phyloP scores from a whole-genome alignment of 2,113 vertebrate species.

The Dicerorhinus sumatrensis region DNA sequence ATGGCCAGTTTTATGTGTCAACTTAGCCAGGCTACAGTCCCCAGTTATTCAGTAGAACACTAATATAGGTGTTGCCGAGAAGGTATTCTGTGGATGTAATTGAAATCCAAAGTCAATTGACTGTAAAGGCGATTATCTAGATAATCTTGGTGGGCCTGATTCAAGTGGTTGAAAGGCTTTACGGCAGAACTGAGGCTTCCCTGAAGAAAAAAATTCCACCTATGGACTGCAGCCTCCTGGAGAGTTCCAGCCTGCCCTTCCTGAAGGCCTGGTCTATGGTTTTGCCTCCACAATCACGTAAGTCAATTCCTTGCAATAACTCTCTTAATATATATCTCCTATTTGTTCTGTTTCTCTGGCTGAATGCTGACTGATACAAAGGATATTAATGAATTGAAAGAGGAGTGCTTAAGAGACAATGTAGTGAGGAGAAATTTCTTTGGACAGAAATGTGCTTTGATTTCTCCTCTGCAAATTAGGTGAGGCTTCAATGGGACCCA shows the following conservation, averaged over 20 bases:
- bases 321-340: neutral
- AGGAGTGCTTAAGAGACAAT: neutral
- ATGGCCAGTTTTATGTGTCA: neutral
- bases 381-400: neutral
- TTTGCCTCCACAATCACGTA: neutral
- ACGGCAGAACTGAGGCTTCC: neutral
- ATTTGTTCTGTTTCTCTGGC: neutral
- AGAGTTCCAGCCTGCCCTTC: neutral
- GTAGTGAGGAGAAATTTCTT: neutral
- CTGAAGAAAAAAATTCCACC: neutral
- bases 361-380: neutral
- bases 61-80: neutral
- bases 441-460: neutral
- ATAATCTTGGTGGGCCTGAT: neutral
- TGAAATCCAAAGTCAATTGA: neutral
- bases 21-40: neutral
- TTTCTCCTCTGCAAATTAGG: neutral
- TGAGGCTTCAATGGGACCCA: neutral
- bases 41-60: neutral
- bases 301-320: neutral
- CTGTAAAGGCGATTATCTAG: neutral
- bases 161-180: neutral
- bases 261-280: neutral
- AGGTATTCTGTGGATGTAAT: neutral
- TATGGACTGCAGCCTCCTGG: neutral